A percentile compares a stretch with the other conserved stretches of the same genome.
These are phyloP conservation scores for Labroides dimidiatus DNA, from an alignment of 2,797 vertebrate species.

Conservation along the genomic window DNA sequence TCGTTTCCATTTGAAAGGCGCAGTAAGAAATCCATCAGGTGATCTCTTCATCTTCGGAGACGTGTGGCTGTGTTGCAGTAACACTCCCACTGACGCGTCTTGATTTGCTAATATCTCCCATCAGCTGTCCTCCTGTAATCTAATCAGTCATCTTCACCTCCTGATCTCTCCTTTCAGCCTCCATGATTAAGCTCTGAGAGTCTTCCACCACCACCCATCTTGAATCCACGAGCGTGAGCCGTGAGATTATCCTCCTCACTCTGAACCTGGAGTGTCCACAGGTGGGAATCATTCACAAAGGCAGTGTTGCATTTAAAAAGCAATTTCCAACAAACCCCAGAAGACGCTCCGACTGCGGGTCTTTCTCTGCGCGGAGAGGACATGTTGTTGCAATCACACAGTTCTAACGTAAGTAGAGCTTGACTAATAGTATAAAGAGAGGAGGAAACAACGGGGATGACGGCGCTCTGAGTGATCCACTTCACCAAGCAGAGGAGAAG, in stretches of 20 bases:
- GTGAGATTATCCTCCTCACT: slow-evolving; percentile 45
- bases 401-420: slow-evolving; percentile 73
- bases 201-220: slow-evolving; percentile 43
- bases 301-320: slow-evolving; percentile 75
- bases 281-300: slow-evolving; percentile 83
- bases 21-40: neutral
- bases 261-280: slow-evolving; percentile 66
- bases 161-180: slow-evolving; percentile 14
- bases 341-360: slow-evolving; percentile 58
- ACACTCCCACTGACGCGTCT: slow-evolving; percentile 23
- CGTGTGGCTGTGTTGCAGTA: slow-evolving; percentile 5
- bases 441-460: slow-evolving; percentile 72
- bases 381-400: slow-evolving; percentile 84
- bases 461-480: slow-evolving; percentile 54
- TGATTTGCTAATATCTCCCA: slow-evolving; percentile 6
- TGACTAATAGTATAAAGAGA: slow-evolving; percentile 80
- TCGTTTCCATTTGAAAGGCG: neutral
- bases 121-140: slow-evolving; percentile 44
- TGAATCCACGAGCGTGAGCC: slow-evolving; percentile 33
- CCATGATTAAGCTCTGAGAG: slow-evolving; percentile 20
- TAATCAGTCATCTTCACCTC: slow-evolving; percentile 39
- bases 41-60: neutral
- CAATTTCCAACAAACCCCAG: slow-evolving; percentile 58
- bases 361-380: slow-evolving; percentile 55
- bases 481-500: slow-evolving; percentile 43